phyloP scores from a whole-genome alignment of 2,113 vertebrate species.

The Atherinomorus stipes region DNA sequence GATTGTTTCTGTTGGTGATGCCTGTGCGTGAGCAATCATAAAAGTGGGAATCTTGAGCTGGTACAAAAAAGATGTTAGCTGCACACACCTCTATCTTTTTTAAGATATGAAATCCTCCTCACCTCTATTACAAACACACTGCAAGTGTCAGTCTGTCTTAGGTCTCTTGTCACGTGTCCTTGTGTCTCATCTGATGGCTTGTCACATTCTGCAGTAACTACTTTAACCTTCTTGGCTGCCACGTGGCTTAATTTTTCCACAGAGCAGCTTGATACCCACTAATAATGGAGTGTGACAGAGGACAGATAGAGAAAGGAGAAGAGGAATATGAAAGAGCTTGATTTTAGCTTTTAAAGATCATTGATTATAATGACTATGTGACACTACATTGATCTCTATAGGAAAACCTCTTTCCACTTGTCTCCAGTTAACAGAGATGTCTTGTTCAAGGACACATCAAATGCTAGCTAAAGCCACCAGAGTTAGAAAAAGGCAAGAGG shows the following conservation, averaged over 20 bases:
- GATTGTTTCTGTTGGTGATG: too few relatives aligned
- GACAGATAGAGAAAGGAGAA: conserved; percentile 8
- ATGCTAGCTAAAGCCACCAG: conserved; percentile 13
- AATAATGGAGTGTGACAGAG: conserved; percentile 17
- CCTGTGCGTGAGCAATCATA: too few relatives aligned
- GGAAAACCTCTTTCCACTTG: conserved; percentile 48
- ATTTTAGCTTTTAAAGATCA: conserved; percentile 28
- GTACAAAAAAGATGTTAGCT: neutral
- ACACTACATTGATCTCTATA: conserved; percentile 55
- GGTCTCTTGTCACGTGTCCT: conserved; percentile 16
- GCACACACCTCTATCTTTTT: neutral
- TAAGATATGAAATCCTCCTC: neutral
- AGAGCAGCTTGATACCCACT: conserved; percentile 14
- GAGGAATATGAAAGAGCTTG: neutral
- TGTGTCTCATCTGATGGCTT: conserved; percentile 30
- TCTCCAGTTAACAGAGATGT: conserved; percentile 36
- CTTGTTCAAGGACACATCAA: conserved; percentile 48
- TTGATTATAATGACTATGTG: conserved; percentile 45
- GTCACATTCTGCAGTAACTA: conserved; percentile 42
- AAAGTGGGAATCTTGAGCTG: too few relatives aligned
- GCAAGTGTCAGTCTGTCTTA: conserved; percentile 1
- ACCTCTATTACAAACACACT: neutral
- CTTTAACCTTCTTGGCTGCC: conserved; percentile 18
- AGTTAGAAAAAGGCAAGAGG: neutral
- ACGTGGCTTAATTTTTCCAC: conserved; percentile 26